Conservation (phyloP, 2,797 vertebrate genomes). For the Chelonia mydas region DNA sequence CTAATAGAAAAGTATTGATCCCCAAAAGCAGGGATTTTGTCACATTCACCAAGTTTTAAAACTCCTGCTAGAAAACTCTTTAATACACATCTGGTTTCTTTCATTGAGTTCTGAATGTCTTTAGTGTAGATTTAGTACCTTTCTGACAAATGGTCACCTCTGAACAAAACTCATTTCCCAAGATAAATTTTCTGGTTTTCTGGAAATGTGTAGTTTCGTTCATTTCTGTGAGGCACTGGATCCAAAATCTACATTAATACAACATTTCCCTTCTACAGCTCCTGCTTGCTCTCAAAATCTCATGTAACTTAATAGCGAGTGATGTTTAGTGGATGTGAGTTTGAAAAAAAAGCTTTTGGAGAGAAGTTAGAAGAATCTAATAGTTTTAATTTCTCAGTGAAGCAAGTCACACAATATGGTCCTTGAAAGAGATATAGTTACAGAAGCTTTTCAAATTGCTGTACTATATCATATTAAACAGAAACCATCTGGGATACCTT, state of each 20-base stretch:
- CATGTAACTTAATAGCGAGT: constrained; percentile 18
- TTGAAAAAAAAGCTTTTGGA: constrained; percentile 18
- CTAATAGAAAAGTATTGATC: not conserved
- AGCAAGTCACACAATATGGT: constrained; percentile 30
- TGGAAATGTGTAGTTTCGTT: not conserved
- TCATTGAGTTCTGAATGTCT: not conserved
- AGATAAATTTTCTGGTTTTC: not conserved
- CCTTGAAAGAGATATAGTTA: not conserved
- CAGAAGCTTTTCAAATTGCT: constrained; percentile 45
- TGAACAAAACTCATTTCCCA: accelerated
- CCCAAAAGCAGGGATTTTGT: accelerated
- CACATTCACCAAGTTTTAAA: not conserved
- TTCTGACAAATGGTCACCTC: not conserved
- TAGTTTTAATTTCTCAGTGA: constrained; percentile 50
- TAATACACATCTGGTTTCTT: not conserved
- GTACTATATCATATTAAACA: constrained; percentile 34
- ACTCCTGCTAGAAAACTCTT: not conserved
- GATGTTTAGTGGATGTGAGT: constrained; percentile 22
- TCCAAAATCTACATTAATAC: not conserved
- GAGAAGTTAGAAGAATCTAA: constrained; percentile 39
- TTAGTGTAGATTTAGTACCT: not conserved
- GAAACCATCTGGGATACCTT: constrained; percentile 45
- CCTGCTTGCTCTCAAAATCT: constrained; percentile 29
- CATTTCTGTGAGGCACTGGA: not conserved
- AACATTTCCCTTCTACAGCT: not conserved